These are phyloP conservation scores for Scaptomyza pallida DNA, from an alignment of 1,140 invertebrate species.

Conservation along the genomic window DNA sequence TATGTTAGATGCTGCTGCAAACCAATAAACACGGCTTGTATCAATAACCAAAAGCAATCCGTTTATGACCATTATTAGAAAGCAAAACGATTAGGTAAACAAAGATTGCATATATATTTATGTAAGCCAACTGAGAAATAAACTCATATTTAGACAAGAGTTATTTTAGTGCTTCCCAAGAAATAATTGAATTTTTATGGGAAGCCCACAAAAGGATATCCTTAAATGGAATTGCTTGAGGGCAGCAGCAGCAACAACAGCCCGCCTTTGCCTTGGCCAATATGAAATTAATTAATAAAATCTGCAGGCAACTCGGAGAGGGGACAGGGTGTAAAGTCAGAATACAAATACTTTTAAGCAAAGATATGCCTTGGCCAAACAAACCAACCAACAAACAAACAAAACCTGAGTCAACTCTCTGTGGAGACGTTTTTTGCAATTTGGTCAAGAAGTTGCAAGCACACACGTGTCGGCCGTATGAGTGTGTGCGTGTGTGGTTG, in stretches of 20 bases:
- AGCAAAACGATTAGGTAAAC: slow-evolving; percentile 11
- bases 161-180: slow-evolving; percentile 25
- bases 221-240: slow-evolving; percentile 2
- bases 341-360: slow-evolving; percentile 38
- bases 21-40: slow-evolving; percentile 8
- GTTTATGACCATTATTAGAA: slow-evolving; percentile 18
- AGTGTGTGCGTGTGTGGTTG: slow-evolving; percentile 34
- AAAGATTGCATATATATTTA: slow-evolving; percentile 10
- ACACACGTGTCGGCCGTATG: slow-evolving; percentile 20
- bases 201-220: slow-evolving; percentile 9
- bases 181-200: slow-evolving; percentile 60
- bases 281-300: slow-evolving; percentile 78
- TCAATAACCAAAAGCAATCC: not conserved
- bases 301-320: slow-evolving; percentile 50
- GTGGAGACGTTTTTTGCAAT: slow-evolving; percentile 46
- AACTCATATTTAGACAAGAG: slow-evolving; percentile 11
- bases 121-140: slow-evolving; percentile 8
- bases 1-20: not conserved
- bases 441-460: slow-evolving; percentile 64
- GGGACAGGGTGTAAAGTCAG: slow-evolving; percentile 16
- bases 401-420: slow-evolving; percentile 16
- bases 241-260: not conserved
- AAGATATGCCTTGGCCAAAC: slow-evolving; percentile 46
- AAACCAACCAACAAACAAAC: slow-evolving; percentile 35
- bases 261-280: slow-evolving; percentile 13